Conservation (phyloP, 2,113 vertebrate genomes). For the Phylloscopus trochiloides region DNA sequence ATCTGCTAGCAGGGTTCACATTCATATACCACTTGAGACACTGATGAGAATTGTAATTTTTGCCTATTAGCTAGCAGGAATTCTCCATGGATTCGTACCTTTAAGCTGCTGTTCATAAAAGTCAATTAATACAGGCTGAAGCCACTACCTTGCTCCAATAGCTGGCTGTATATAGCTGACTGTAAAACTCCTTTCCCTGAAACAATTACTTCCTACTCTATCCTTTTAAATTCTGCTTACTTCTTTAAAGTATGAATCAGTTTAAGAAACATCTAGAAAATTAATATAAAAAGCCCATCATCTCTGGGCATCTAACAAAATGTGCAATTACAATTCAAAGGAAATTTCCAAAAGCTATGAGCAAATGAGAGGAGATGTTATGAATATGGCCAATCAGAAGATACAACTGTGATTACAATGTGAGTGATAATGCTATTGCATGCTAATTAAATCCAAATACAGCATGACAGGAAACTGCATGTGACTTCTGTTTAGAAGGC, state of each 20-base stretch:
- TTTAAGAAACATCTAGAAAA: constrained; percentile 13
- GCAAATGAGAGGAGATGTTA: background rate
- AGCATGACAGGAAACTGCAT: background rate
- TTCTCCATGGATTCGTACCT: background rate
- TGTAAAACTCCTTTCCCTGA: background rate
- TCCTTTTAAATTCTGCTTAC: background rate
- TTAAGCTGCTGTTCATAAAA: background rate
- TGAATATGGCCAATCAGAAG: background rate
- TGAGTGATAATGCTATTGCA: background rate
- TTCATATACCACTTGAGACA: background rate
- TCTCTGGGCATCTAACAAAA: background rate
- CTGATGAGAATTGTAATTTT: background rate
- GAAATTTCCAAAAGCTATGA: background rate
- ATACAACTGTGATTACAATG: background rate
- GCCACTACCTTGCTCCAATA: background rate
- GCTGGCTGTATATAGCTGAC: background rate
- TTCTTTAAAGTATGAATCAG: background rate
- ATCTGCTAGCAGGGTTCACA: background rate
- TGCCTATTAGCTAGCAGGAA: background rate
- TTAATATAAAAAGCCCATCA: background rate
- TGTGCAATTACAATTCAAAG: background rate
- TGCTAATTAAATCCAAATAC: background rate
- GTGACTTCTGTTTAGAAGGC: background rate
- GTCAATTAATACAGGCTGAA: background rate
- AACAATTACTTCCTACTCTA: background rate